Evolutionary conservation across 2,888 invertebrate genomes (phyloP).

Genomic region (Stenotaenia linearis): DNA sequence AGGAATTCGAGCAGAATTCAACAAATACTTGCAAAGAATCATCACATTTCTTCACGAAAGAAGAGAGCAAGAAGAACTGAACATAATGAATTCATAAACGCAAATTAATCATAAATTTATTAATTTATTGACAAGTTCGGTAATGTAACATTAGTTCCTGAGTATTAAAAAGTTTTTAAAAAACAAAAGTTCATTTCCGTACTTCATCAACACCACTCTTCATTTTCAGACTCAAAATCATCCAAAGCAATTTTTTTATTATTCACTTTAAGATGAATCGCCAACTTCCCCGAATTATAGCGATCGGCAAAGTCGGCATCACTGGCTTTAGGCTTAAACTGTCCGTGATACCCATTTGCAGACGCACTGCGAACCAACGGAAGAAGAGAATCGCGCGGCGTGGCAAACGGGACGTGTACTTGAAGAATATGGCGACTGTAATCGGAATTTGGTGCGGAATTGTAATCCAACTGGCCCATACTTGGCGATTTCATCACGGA

Average conservation of each 20-base stretch:
- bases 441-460: not conserved
- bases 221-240: conserved; percentile 32
- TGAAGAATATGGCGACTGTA: conserved; percentile 32
- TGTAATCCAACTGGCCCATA: conserved; percentile 31
- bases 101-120: conserved; percentile 1
- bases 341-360: not conserved
- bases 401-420: conserved; percentile 34
- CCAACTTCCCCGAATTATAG: not conserved
- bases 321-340: not conserved
- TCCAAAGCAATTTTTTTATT: conserved; percentile 28
- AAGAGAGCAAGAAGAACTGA: conserved; percentile 42
- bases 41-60: conserved; percentile 37
- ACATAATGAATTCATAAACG: conserved; percentile 35
- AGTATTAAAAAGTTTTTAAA: not conserved
- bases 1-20: conserved; percentile 57
- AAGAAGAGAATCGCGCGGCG: not conserved
- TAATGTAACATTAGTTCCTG: not conserved
- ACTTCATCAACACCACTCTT: conserved; percentile 34
- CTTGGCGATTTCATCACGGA: conserved; percentile 32
- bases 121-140: not conserved
- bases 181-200: not conserved
- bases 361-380: conserved; percentile 16
- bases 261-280: conserved; percentile 31
- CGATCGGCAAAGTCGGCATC: not conserved
- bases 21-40: conserved; percentile 37